Percentiles rank a stretch among this genome's conserved stretches.
Conservation (phyloP, 2,797 vertebrate species). For the Melanotaenia maccullochi region DNA sequence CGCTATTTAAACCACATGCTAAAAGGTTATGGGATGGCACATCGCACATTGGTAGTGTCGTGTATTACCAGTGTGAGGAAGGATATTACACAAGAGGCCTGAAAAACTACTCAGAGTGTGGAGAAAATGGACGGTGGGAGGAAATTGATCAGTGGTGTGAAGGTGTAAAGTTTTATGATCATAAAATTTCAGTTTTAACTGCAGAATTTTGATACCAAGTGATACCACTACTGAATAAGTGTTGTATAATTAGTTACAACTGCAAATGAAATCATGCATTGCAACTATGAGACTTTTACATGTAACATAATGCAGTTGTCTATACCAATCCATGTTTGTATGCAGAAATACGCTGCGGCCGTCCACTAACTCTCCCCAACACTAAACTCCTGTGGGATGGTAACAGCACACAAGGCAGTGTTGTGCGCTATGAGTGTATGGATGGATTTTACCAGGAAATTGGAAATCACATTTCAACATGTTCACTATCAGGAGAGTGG, state of each 20-base stretch:
- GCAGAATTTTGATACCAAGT: too few relatives aligned
- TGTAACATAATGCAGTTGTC: constrained; percentile 8
- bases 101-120: constrained; percentile 68
- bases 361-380: constrained; percentile 76
- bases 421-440: constrained; percentile 81
- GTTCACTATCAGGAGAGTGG: constrained; percentile 82
- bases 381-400: constrained; percentile 81
- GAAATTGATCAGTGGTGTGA: constrained; percentile 77
- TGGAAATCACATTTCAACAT: constrained; percentile 79
- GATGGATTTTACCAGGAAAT: constrained; percentile 82
- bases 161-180: constrained; percentile 66
- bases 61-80: constrained; percentile 82
- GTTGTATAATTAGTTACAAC: background rate
- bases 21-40: constrained; percentile 79
- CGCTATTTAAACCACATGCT: constrained; percentile 77
- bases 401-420: constrained; percentile 72
- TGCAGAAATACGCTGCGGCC: constrained; percentile 87
- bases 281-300: background rate
- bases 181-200: background rate
- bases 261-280: background rate
- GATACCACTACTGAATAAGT: background rate
- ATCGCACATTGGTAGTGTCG: constrained; percentile 71
- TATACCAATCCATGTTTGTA: constrained; percentile 56
- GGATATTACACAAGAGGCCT: constrained; percentile 73
- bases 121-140: constrained; percentile 72